Evolutionary conservation across 2,797 vertebrate genomes (phyloP).

Genomic region (Nyctibius grandis): DNA sequence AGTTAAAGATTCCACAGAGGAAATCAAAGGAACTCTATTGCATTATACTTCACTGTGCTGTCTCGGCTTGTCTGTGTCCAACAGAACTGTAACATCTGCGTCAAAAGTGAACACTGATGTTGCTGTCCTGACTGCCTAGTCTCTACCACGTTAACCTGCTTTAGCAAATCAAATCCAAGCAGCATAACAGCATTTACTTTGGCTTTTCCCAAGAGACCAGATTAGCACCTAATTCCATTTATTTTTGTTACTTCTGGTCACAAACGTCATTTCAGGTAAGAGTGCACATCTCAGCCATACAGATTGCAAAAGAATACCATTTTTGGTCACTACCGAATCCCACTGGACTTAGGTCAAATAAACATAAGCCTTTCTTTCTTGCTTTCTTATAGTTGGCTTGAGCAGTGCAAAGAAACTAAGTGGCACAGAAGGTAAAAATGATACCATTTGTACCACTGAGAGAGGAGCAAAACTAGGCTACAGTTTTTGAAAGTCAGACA

Average conservation of each 20-base stretch:
- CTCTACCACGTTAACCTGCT: not conserved
- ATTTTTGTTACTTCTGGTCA: not conserved
- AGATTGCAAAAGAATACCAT: not conserved
- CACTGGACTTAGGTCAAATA: not conserved
- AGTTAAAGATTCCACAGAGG: not conserved
- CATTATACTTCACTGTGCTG: not conserved
- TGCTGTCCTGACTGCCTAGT: not conserved
- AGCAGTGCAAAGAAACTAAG: not conserved
- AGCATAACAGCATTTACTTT: not conserved
- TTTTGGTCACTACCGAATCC: not conserved
- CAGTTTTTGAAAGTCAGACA: not conserved
- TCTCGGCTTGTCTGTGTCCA: not conserved
- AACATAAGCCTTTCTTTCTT: not conserved
- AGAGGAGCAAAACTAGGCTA: not conserved
- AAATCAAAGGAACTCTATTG: not conserved
- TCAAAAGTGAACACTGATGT: rapidly evolving
- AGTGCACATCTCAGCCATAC: not conserved
- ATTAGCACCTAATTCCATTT: slow-evolving; percentile 15
- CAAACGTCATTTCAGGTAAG: not conserved
- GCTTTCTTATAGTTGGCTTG: not conserved
- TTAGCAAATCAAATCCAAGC: slow-evolving; percentile 29
- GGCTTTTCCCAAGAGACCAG: not conserved
- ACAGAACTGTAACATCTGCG: not conserved
- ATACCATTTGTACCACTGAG: not conserved
- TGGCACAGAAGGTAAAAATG: not conserved